These are phyloP conservation scores for Solea senegalensis DNA, from an alignment of 2,113 vertebrate genomes.

Conservation along the genomic window DNA sequence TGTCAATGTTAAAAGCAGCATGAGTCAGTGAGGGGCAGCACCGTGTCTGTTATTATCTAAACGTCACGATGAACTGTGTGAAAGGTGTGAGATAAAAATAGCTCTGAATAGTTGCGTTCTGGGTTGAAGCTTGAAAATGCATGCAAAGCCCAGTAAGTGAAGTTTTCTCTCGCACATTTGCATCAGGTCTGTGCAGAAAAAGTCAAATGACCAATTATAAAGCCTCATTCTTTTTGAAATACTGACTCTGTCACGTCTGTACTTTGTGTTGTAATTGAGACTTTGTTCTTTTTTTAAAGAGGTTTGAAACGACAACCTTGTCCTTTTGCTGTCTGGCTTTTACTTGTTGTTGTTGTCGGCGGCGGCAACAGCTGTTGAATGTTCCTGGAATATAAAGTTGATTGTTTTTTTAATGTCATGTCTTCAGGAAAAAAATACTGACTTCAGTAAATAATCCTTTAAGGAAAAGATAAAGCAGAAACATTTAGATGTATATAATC, in stretches of 20 bases:
- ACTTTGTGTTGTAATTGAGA: not conserved
- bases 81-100: not conserved
- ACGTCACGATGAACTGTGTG: constrained; percentile 7
- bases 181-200: not conserved
- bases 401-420: not conserved
- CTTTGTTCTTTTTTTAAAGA: not conserved
- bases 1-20: constrained; percentile 12
- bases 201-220: not conserved
- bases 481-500: too few species aligned
- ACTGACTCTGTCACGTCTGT: not conserved
- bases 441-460: not conserved
- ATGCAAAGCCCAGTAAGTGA: not conserved
- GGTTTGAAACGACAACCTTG: too few species aligned
- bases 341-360: not conserved
- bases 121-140: not conserved
- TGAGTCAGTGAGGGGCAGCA: constrained; percentile 31
- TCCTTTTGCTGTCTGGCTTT: not conserved
- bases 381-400: not conserved
- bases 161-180: not conserved
- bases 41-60: constrained; percentile 17
- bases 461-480: not conserved
- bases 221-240: not conserved
- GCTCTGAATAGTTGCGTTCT: not conserved
- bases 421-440: not conserved
- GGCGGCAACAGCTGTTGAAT: not conserved